A percentile compares a stretch with the other conserved stretches of the same genome.
phyloP scores from a whole-genome alignment of 2,113 vertebrate species.

The Hippocampus zosterae region DNA sequence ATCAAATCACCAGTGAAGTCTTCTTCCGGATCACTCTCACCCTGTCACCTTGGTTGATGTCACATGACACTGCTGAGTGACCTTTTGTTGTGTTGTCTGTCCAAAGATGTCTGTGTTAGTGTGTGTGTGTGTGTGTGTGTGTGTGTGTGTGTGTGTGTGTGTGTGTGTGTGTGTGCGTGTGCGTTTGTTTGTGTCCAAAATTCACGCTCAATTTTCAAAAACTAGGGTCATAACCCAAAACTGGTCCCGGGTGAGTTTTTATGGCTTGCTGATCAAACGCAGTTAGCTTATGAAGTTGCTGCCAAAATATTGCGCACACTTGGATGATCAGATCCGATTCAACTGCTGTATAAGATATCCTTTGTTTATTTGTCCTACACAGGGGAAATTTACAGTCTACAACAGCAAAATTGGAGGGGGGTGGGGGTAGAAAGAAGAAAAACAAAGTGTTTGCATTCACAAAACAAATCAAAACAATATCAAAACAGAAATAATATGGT shows the following conservation, averaged over 20 bases:
- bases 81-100: slow-evolving; percentile 16
- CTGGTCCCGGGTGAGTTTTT: not conserved
- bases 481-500: too few species aligned
- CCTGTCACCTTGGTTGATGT: slow-evolving; percentile 52
- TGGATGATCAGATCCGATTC: too few species aligned
- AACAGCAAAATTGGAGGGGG: too few species aligned
- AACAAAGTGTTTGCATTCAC: too few species aligned
- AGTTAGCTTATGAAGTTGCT: not conserved
- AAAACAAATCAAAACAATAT: too few species aligned
- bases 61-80: slow-evolving; percentile 48
- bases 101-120: slow-evolving; percentile 14
- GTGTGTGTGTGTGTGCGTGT: slow-evolving; percentile 14
- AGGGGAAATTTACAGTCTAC: too few species aligned
- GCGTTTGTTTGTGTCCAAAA: not conserved
- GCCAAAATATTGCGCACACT: not conserved
- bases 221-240: not conserved
- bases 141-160: not conserved
- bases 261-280: not conserved
- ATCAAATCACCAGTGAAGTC: slow-evolving; percentile 52
- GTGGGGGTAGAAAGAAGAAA: too few species aligned
- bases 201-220: not conserved
- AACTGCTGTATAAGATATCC: too few species aligned
- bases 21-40: slow-evolving; percentile 54
- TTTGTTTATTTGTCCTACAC: too few species aligned
- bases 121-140: slow-evolving; percentile 10